Conservation (phyloP, 2,888 invertebrate species). For the Clepsis dumicolana region DNA sequence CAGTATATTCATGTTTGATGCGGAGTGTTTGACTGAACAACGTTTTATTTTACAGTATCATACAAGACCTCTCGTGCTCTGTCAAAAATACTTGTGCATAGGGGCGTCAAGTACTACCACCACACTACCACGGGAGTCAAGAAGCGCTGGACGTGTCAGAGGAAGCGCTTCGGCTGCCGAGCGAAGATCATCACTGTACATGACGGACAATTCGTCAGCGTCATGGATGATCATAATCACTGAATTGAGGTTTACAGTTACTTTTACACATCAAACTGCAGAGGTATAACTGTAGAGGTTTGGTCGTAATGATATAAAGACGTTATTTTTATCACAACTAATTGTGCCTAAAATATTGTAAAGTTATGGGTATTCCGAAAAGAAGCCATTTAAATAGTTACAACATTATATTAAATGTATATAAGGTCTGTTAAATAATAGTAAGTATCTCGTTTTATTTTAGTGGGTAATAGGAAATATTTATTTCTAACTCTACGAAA, state of each 20-base stretch:
- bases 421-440: background rate
- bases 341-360: too few species aligned
- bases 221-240: constrained; percentile 50
- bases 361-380: too few species aligned
- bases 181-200: constrained; percentile 52
- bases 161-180: constrained; percentile 48
- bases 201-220: constrained; percentile 47
- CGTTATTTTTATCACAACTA: too few species aligned
- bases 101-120: constrained; percentile 43
- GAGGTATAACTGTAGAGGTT: too few species aligned
- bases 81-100: constrained; percentile 35
- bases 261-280: too few species aligned
- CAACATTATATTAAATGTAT: background rate
- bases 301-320: too few species aligned
- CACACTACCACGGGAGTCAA: constrained; percentile 41
- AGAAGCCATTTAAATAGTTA: too few species aligned
- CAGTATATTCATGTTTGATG: background rate
- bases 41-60: constrained; percentile 37
- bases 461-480: too few species aligned
- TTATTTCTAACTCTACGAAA: too few species aligned
- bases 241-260: too few species aligned
- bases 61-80: constrained; percentile 30
- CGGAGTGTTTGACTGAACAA: background rate
- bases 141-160: constrained; percentile 52
- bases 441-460: background rate